Conservation (phyloP, 2,113 vertebrate genomes). For the Herpetotheres cachinnans region DNA sequence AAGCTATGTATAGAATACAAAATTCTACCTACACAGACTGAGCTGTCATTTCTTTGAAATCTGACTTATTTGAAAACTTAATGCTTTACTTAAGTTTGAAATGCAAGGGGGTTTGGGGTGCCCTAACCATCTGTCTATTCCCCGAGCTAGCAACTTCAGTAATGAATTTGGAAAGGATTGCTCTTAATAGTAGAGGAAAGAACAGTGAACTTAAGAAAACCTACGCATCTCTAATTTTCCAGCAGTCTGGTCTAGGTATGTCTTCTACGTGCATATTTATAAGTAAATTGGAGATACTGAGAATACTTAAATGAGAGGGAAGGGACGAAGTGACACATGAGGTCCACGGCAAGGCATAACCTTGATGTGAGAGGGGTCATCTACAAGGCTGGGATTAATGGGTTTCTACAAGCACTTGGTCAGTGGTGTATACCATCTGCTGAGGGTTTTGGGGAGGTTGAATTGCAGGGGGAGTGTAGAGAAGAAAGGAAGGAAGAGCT, state of each 20-base stretch:
- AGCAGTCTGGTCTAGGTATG: not conserved
- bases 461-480: not conserved
- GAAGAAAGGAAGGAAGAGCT: not conserved
- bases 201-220: not conserved
- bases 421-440: not conserved
- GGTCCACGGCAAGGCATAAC: not conserved
- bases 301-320: not conserved
- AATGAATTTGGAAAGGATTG: not conserved
- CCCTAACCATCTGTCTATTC: not conserved
- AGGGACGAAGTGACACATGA: not conserved
- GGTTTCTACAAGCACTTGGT: not conserved
- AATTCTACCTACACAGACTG: not conserved
- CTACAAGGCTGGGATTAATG: not conserved
- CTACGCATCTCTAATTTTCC: not conserved
- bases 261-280: not conserved
- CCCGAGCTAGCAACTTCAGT: not conserved
- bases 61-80: not conserved
- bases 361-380: not conserved
- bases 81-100: not conserved
- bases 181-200: not conserved
- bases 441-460: not conserved
- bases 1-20: not conserved
- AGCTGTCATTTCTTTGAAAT: not conserved
- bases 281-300: not conserved
- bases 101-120: not conserved